Conservation (phyloP, 1,140 invertebrate species). For the Homarus americanus region DNA sequence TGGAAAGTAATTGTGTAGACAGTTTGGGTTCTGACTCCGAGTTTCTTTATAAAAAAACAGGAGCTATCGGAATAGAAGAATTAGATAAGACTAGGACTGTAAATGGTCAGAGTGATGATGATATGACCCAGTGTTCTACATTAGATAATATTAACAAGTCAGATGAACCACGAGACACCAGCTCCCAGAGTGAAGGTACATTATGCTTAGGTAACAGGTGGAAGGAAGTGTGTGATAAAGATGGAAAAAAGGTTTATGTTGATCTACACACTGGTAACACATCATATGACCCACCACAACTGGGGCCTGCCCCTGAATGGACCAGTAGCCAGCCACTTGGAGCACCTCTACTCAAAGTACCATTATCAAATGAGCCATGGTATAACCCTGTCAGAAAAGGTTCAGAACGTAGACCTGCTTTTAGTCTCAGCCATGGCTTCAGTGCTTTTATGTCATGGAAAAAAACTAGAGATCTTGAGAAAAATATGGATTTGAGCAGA, state of each 20-base stretch:
- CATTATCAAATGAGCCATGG: conserved; percentile 34
- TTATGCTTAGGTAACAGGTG: not conserved
- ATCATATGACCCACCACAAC: conserved; percentile 41
- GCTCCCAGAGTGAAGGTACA: not conserved
- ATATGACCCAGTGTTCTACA: not conserved
- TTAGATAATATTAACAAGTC: not conserved
- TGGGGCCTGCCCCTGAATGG: conserved; percentile 35
- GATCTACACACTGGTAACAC: conserved; percentile 55
- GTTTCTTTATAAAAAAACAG: not conserved
- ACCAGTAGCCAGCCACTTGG: conserved; percentile 55
- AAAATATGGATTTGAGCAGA: not conserved
- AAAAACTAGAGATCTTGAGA: conserved; percentile 45
- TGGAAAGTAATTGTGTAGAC: too few species aligned
- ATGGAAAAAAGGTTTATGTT: conserved; percentile 51
- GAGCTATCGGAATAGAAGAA: not conserved
- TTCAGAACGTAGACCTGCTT: conserved; percentile 1
- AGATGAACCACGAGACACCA: not conserved
- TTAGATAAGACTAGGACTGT: not conserved
- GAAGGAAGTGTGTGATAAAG: conserved; percentile 29
- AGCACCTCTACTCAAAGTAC: conserved; percentile 46
- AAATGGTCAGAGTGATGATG: not conserved
- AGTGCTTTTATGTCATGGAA: conserved; percentile 49
- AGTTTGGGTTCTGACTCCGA: not conserved
- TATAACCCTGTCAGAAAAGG: not conserved
- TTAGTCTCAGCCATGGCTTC: conserved; percentile 48